Evolutionary conservation across 2,113 vertebrate species (phyloP), one percentile per base, ranked within the genome.

Genomic region (Leucopternis melanops): DNA sequence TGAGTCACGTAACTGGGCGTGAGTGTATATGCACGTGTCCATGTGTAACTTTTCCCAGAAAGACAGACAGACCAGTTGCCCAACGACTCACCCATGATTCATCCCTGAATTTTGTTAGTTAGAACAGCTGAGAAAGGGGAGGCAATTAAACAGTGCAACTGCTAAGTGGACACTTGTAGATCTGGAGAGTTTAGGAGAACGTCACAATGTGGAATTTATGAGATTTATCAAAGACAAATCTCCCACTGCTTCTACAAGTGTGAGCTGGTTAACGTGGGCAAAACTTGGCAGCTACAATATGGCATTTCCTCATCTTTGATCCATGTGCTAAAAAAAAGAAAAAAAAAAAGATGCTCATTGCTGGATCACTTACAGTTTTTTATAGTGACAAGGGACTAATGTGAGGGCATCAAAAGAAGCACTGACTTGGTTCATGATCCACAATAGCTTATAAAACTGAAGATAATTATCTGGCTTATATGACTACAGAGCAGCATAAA

Each of bases 381-480:
- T 69, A 45, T 45, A 62, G 65, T 63, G 81, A 67, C 61, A 44
- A 70, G 79, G 42, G 67, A 73, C 85, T 92, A 79, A 87, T 69
- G 81, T 52, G 65, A 79, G 17, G 29, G 45, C 23, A 47, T 83
- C 77, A 71, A 44, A 93, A 83, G 79, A 88, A 90, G 59, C 67
- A 70, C 47, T 83, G 92, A 20, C 69, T 88, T 88, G 69, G 72
- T 86, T 94, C 80, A 31, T 80, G 50, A 57, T 73, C 38, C 32
- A 50, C 50, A 80, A 63, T 42, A 88, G 62, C 54, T 88, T 94
- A 61, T 93, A 80, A 89, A 94, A 55, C 29, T 58, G 45, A 70
- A 80, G 54, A 70, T 88, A 83, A 94, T 89, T 90, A 52, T 83
- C 67, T 82, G 75, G 40, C 54, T 92, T 73, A 49, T 90, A 88